Conservation (phyloP, 2,797 vertebrate genomes). For the Neopelma chrysocephalum region DNA sequence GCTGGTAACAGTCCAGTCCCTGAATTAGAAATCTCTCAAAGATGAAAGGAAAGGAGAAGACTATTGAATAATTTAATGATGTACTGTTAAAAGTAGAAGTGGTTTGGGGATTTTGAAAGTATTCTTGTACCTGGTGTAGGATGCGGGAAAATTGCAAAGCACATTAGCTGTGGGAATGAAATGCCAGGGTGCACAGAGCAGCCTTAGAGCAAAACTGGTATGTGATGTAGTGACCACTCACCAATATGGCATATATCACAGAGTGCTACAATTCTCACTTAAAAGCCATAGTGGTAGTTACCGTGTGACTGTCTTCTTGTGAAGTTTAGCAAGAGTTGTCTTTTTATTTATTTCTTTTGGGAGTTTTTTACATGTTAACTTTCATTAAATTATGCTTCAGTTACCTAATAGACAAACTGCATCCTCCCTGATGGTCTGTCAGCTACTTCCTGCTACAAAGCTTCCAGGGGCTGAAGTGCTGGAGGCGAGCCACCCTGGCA, state of each 20-base stretch:
- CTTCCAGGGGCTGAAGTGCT: background rate
- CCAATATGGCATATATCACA: accelerated
- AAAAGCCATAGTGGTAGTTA: background rate
- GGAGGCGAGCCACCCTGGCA: constrained; percentile 51
- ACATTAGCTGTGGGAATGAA: background rate
- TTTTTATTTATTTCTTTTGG: background rate
- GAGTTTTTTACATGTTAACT: background rate
- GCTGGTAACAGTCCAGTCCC: background rate
- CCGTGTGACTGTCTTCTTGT: background rate
- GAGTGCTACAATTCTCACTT: background rate
- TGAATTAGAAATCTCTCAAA: background rate
- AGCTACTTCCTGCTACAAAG: constrained; percentile 18
- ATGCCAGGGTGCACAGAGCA: background rate
- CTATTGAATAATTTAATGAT: background rate
- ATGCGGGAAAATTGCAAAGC: background rate
- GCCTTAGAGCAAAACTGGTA: background rate
- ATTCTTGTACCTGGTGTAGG: background rate
- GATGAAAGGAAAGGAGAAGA: background rate
- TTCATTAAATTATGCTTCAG: background rate
- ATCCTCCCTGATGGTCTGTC: constrained; percentile 27
- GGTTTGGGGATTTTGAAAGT: background rate
- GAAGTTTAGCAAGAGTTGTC: background rate
- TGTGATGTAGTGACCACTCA: background rate
- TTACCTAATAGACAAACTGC: constrained; percentile 6
- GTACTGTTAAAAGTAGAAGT: background rate